Percentiles rank a stretch among this genome's conserved stretches.
These are phyloP conservation scores for Isichthys henryi DNA, from an alignment of 2,113 vertebrate species.

Conservation along the genomic window DNA sequence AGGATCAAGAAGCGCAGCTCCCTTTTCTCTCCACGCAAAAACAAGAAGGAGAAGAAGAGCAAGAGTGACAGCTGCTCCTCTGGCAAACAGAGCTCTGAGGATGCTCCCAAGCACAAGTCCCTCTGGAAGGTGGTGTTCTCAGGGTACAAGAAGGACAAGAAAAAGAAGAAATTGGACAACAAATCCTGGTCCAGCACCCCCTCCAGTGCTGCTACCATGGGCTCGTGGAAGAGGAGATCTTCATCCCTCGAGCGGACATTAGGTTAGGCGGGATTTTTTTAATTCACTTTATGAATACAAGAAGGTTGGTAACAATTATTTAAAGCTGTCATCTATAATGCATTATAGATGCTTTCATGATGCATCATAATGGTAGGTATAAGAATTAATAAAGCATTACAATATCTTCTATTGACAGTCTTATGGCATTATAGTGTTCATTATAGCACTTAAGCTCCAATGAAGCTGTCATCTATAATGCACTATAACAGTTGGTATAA, in stretches of 20 bases:
- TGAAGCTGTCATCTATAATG: too few species aligned
- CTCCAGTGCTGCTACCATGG: conserved; percentile 59
- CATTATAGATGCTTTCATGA: neutral
- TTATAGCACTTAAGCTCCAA: too few species aligned
- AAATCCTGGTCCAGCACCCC: conserved; percentile 64
- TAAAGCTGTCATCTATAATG: neutral
- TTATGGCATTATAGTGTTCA: neutral
- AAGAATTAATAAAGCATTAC: neutral
- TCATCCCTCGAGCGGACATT: conserved; percentile 50
- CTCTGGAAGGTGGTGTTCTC: conserved; percentile 79
- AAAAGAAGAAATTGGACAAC: conserved; percentile 62
- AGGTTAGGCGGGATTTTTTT: conserved; percentile 44
- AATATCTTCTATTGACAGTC: neutral
- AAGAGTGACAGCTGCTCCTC: conserved; percentile 52
- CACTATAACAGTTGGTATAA: neutral
- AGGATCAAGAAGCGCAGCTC: conserved; percentile 73
- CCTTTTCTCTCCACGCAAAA: conserved; percentile 75
- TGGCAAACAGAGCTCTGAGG: conserved; percentile 58
- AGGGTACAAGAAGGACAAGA: conserved; percentile 75
- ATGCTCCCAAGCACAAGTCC: conserved; percentile 60
- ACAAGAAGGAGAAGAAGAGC: conserved; percentile 66
- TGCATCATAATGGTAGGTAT: neutral
- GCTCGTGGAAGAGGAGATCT: conserved; percentile 54
- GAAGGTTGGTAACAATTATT: neutral
- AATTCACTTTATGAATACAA: neutral